Conservation (phyloP, 2,113 vertebrate genomes). For the Mastomys natalensis region DNA sequence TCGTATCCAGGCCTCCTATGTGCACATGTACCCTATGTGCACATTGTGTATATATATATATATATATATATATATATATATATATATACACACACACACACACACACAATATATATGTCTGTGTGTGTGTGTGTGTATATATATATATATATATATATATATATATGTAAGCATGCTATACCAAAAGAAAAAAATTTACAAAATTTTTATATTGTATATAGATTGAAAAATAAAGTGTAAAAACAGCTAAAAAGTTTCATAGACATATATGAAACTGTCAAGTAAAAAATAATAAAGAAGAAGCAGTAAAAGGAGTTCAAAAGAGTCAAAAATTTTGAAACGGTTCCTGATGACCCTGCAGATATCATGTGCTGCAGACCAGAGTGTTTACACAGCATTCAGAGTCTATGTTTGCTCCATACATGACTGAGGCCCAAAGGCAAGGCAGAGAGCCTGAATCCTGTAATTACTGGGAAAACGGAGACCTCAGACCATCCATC, state of each 20-base stretch:
- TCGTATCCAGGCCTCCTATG: not conserved
- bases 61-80: not conserved
- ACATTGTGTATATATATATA: not conserved
- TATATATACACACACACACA: too few species aligned
- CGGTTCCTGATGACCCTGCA: not conserved
- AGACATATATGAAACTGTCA: not conserved
- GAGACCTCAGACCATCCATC: too few species aligned
- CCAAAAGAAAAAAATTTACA: not conserved
- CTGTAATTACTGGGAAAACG: not conserved
- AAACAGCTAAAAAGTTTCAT: not conserved
- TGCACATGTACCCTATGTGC: not conserved
- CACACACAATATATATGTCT: too few species aligned
- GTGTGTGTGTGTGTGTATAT: too few species aligned
- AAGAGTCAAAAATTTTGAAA: not conserved
- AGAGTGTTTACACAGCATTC: fast-evolving
- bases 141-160: not conserved
- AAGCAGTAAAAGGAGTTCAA: not conserved
- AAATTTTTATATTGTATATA: not conserved
- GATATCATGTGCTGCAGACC: fast-evolving
- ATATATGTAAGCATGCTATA: not conserved
- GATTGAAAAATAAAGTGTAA: not conserved
- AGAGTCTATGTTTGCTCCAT: fast-evolving
- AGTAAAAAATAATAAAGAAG: not conserved
- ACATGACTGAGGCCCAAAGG: fast-evolving
- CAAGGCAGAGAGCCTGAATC: not conserved